Evolutionary conservation across 1,140 invertebrate genomes (phyloP).

Genomic region (Lysiphlebus fabarum): DNA sequence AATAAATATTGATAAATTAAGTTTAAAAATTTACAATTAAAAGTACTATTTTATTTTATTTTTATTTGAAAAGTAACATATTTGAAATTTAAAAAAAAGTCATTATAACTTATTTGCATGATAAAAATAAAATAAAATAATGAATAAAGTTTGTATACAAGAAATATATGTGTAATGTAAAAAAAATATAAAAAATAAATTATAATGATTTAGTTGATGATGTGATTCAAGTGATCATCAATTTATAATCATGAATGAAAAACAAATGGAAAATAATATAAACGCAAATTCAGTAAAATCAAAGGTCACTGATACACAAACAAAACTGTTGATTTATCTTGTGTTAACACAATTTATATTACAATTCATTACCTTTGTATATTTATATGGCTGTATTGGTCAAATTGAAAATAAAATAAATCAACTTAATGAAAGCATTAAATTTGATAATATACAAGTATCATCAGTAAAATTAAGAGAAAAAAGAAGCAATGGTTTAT

Average conservation of each 20-base stretch:
- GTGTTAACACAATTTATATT: slow-evolving; percentile 38
- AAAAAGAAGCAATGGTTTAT: slow-evolving; percentile 39
- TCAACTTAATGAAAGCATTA: slow-evolving; percentile 11
- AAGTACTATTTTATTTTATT: too few relatives aligned
- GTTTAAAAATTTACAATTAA: too few relatives aligned
- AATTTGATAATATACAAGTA: slow-evolving; percentile 8
- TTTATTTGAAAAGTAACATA: too few relatives aligned
- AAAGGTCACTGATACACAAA: slow-evolving; percentile 25
- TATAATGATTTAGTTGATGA: slow-evolving; percentile 5
- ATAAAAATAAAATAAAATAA: not conserved
- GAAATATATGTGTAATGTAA: too few relatives aligned
- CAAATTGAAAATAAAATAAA: slow-evolving; percentile 35
- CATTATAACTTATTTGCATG: too few relatives aligned
- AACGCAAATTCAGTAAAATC: not conserved
- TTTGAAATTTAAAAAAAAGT: too few relatives aligned
- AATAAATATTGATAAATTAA: too few relatives aligned
- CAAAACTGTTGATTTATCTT: slow-evolving; percentile 40
- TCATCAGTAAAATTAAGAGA: slow-evolving; percentile 27
- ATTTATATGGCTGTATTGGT: slow-evolving; percentile 38
- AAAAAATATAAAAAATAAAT: not conserved
- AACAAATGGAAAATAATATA: slow-evolving; percentile 17
- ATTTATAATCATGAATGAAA: slow-evolving; percentile 23
- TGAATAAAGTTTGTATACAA: not conserved
- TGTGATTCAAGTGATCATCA: slow-evolving; percentile 3
- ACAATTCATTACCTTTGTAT: slow-evolving; percentile 40